A percentile compares a stretch with the other conserved stretches of the same genome.
phyloP scores from a whole-genome alignment of 2,797 vertebrate genomes.

The Acestrorhynchus altus region DNA sequence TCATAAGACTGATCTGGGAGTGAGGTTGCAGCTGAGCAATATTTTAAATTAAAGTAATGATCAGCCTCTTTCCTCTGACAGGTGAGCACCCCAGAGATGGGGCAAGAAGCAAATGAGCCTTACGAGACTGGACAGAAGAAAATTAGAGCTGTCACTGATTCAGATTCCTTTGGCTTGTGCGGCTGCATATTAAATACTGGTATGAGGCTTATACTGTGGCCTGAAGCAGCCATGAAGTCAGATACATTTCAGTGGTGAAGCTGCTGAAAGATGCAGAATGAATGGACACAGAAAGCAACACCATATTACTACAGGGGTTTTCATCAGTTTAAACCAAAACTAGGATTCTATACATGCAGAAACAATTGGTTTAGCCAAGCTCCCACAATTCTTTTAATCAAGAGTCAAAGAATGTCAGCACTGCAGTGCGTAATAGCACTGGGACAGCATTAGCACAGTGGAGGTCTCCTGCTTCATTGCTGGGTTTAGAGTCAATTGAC shows the following conservation, averaged over 20 bases:
- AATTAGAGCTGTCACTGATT: not conserved
- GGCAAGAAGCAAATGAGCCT: slow-evolving; percentile 5
- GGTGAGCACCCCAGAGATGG: not conserved
- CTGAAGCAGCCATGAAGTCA: not conserved
- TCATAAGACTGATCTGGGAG: not conserved
- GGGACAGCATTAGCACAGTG: too few relatives aligned
- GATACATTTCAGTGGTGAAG: not conserved
- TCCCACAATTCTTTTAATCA: too few relatives aligned
- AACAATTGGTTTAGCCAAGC: too few relatives aligned
- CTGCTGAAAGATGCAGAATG: not conserved
- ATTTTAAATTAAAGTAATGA: slow-evolving; percentile 1
- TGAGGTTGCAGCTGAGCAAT: not conserved
- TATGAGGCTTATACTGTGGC: not conserved
- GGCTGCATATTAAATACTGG: not conserved
- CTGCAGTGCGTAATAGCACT: too few relatives aligned
- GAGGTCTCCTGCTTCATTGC: too few relatives aligned
- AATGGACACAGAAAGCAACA: not conserved
- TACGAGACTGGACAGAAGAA: not conserved
- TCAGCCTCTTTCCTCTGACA: not conserved
- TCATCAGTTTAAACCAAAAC: not conserved
- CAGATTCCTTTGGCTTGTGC: not conserved
- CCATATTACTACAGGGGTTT: not conserved
- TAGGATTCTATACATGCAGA: not conserved
- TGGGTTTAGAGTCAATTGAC: too few relatives aligned
- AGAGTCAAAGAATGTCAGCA: too few relatives aligned